Evolutionary conservation across 2,797 vertebrate genomes (phyloP), one percentile per base, ranked within the genome.

Genomic region (Malurus splendens): DNA sequence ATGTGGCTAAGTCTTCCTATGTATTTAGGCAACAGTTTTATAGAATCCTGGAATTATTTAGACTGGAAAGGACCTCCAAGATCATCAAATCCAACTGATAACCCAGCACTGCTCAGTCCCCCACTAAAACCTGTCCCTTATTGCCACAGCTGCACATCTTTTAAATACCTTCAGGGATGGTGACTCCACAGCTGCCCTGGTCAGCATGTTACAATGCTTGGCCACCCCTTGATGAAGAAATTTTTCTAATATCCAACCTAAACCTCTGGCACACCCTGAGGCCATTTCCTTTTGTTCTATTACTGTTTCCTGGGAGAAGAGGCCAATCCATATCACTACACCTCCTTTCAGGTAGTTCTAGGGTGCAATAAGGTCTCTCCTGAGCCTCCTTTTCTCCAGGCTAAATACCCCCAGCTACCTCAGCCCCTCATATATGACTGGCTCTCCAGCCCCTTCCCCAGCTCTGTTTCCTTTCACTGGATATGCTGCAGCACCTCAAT

Each of bases 401-500:
- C 7, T 18, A 19, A 38, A 18, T 19, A 32, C 7, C 9, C 36
- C 22, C 60, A 73, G 47, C 41, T 54, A 41, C 41, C 67, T 66
- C 39, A 47, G 32, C 32, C 30, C 30, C 39, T 67, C 39, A 47
- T 2, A 2, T 6, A 19, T 13, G 20, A 25, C 1, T 52, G 33
- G 41, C 10, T 45, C 15, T 59, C 45, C 6, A 39, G 8, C 7
- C 32, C n/a, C 12, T 52, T 72, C 67, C 48, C 23, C 47, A 54
- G 47, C 36, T 36, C 47, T 36, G 12, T 6, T 50, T 23, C 14
- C 41, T 28, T 8, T 32, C 42, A 38, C 42, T 33, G n/a, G 42
- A 17, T 48, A 42, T 0, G 0, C 17, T 50, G 36, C 55, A 81
- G 48, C 27, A 55, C 55, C 55, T 44, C 62, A 55, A 0, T 18